Evolutionary conservation across 2,888 invertebrate genomes (phyloP).

Genomic region (Volucella zonaria): DNA sequence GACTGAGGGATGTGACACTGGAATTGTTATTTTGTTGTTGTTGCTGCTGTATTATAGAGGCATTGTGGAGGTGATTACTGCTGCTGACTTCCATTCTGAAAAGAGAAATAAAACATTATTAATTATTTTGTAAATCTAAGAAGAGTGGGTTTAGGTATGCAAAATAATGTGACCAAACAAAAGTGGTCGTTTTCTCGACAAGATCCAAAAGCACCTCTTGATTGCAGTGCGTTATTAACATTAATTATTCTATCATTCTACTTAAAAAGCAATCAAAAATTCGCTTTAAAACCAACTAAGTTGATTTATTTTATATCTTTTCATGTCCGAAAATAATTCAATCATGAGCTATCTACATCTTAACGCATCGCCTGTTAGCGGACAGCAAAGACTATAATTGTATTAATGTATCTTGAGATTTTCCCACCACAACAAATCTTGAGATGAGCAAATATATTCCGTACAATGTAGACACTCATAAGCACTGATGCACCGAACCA

Average conservation of each 20-base stretch:
- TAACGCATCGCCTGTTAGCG: background rate
- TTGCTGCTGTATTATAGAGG: slow-evolving; percentile 75
- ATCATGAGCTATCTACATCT: slow-evolving; percentile 9
- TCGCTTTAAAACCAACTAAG: too few relatives aligned
- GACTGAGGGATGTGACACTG: slow-evolving; percentile 80
- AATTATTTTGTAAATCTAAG: background rate
- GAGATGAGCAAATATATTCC: background rate
- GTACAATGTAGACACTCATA: too few relatives aligned
- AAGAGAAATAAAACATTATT: slow-evolving; percentile 31
- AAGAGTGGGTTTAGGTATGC: too few relatives aligned
- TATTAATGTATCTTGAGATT: slow-evolving; percentile 6
- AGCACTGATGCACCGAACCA: background rate
- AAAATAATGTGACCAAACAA: too few relatives aligned
- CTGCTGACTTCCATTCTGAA: slow-evolving; percentile 80
- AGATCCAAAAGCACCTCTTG: too few relatives aligned
- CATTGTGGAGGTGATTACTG: slow-evolving; percentile 78
- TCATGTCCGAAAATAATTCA: background rate
- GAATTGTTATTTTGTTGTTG: slow-evolving; percentile 62
- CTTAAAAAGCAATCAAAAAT: too few relatives aligned
- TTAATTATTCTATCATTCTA: too few relatives aligned
- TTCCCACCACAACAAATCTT: slow-evolving; percentile 5
- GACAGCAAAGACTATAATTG: background rate
- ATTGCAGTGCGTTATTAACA: too few relatives aligned
- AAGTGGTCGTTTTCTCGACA: too few relatives aligned
- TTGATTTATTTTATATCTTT: too few relatives aligned